Base-by-base conservation (phyloP, 2,888 invertebrate genomes). In the Scaptodrosophila latifasciaeformis region DNA sequence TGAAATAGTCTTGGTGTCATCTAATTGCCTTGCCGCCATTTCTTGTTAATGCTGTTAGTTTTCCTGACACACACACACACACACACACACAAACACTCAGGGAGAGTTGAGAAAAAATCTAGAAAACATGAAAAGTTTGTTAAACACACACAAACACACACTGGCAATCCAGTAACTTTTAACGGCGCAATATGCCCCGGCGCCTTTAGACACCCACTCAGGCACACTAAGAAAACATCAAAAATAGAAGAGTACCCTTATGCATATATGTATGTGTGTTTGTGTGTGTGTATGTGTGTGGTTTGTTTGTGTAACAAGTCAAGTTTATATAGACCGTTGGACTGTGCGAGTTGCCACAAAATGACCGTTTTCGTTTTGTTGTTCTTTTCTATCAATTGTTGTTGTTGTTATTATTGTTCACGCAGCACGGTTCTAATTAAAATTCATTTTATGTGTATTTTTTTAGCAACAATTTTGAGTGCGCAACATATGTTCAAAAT, bases 401-500 rank as follows among this genome's bases (percentile, higher is more conserved):
- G 18, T 17, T 37, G 12, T 7, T 27, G 18, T n/a, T 34, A 3
- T n/a, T 47, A 30, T 18, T 49, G 1, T 27, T 29, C n/a, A 24
- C 46, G 31, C 30, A 40, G 30, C 30, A 18, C 17, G 2, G n/a
- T 45, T 15, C 44, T 24, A 21, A 21, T 29, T 39, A 24, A 24
- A 24, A 24, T 24, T 3, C 24, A 24, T 24, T 3, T 24, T 24
- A 24, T 15, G 31, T 46, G 10, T 5, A 18, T 15, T 30, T 24
- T 24, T 24, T 24, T 40, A 51, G 60, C 55, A 59, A 35, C 42
- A 59, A 12, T 46, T 58, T 48, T 44, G 49, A 39, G 10, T 27
- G 21, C 19, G 40, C 55, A 46, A 67, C 72, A 72, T 72, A 72
- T 72, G 77, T 68, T 59, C 42, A 34, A 34, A 37, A 37, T 4